A percentile compares a stretch with the other conserved stretches of the same genome.
Conservation (phyloP, 2,113 vertebrate genomes). For the Tachycineta bicolor region DNA sequence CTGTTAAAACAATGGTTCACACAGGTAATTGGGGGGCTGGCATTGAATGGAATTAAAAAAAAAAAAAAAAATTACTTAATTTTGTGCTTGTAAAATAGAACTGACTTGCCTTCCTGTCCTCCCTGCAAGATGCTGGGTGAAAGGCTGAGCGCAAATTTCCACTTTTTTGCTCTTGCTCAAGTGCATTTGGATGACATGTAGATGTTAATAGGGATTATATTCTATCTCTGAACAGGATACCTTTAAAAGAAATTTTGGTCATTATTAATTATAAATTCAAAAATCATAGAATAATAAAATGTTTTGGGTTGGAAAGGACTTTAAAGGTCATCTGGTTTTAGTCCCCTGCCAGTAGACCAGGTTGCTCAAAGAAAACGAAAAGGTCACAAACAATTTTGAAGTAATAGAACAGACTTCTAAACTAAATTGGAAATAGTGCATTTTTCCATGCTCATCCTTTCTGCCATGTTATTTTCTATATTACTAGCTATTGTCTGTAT, state of each 20-base stretch:
- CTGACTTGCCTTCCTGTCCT: neutral
- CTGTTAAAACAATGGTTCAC: neutral
- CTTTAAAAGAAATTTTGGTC: neutral
- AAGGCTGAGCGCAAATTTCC: neutral
- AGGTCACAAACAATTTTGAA: neutral
- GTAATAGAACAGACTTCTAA: neutral
- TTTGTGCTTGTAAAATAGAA: neutral
- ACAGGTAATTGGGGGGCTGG: neutral
- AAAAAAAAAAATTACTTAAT: neutral
- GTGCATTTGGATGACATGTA: neutral
- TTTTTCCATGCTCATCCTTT: neutral
- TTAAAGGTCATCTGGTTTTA: neutral
- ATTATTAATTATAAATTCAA: neutral
- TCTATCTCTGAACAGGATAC: neutral
- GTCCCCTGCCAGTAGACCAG: neutral
- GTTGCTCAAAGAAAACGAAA: neutral
- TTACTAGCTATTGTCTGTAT: neutral
- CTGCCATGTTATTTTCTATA: neutral
- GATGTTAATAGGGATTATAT: neutral
- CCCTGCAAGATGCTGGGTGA: neutral
- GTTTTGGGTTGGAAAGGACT: neutral
- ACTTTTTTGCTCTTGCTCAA: neutral
- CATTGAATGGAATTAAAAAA: neutral
- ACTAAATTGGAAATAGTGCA: neutral
- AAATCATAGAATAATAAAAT: neutral